These are phyloP conservation scores for Lasioglossum vierecki DNA, from an alignment of 2,888 invertebrate genomes.

Conservation along the genomic window DNA sequence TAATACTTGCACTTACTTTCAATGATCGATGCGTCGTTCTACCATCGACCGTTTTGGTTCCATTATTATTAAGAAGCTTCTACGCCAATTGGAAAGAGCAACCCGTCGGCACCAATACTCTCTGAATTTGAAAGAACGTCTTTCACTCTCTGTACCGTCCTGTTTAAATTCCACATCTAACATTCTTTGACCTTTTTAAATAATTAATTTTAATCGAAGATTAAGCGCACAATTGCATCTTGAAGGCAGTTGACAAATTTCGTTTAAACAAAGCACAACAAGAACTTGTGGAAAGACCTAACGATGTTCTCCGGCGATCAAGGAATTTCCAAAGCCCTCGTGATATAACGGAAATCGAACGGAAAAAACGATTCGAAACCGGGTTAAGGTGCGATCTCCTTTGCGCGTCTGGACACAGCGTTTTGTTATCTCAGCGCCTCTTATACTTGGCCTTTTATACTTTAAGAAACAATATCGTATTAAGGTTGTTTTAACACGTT, in stretches of 20 bases:
- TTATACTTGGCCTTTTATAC: no score
- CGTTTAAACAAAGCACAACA: not conserved
- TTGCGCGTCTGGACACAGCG: no score
- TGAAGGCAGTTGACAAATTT: not conserved
- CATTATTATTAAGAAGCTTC: not conserved
- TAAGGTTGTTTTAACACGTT: no score
- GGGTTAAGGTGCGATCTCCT: not conserved
- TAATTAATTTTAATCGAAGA: not conserved
- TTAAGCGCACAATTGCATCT: not conserved
- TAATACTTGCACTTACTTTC: conserved; percentile 2
- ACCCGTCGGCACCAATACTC: not conserved
- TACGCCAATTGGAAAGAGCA: not conserved
- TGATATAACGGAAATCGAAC: conserved; percentile 13
- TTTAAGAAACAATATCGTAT: no score
- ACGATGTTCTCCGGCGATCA: not conserved
- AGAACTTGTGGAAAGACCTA: not conserved
- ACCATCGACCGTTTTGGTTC: not conserved
- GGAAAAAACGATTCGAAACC: conserved; percentile 10
- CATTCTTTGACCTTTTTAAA: not conserved
- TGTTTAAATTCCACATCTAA: not conserved
- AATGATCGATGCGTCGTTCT: not conserved
- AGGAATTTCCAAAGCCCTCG: not conserved
- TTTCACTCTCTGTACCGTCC: not conserved
- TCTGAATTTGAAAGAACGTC: not conserved
- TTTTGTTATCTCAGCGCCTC: no score